A percentile compares a stretch with the other conserved stretches of the same genome.
Evolutionary conservation across 2,113 vertebrate genomes (phyloP).

Genomic region (Pygoscelis adeliae): DNA sequence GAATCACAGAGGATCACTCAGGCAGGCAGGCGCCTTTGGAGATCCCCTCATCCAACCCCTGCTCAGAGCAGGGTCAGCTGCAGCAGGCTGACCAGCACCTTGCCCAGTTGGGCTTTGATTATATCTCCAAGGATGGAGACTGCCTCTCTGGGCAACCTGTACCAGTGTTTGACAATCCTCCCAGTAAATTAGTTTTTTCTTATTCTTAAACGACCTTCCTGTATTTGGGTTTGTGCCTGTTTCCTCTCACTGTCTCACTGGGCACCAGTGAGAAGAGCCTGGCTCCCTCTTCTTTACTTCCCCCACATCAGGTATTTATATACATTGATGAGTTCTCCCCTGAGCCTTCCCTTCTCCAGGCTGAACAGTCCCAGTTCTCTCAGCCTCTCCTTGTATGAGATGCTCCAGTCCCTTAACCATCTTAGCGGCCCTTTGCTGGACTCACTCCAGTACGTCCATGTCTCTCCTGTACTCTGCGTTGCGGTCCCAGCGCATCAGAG

Average conservation of each 20-base stretch:
- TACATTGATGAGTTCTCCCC: not conserved
- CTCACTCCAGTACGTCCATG: fast-evolving
- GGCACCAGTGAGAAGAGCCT: not conserved
- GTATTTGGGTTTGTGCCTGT: not conserved
- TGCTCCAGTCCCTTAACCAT: not conserved
- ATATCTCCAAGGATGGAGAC: not conserved
- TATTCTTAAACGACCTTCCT: not conserved
- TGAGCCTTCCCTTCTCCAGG: not conserved
- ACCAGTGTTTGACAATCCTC: not conserved
- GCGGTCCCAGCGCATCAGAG: fast-evolving
- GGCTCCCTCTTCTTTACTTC: not conserved
- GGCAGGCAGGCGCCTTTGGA: not conserved
- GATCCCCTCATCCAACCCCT: fast-evolving
- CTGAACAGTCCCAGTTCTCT: not conserved
- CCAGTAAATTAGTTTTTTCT: not conserved
- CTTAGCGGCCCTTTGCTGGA: not conserved
- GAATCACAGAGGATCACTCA: not conserved
- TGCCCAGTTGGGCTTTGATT: not conserved
- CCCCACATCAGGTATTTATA: not conserved
- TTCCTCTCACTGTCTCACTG: not conserved
- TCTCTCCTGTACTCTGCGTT: not conserved
- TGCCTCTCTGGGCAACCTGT: not conserved
- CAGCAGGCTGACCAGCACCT: not conserved
- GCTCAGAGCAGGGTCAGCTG: not conserved
- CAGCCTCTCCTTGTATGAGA: not conserved